These are phyloP conservation scores for Acanthochromis polyacanthus DNA, from an alignment of 2,113 vertebrate genomes.

Conservation along the genomic window DNA sequence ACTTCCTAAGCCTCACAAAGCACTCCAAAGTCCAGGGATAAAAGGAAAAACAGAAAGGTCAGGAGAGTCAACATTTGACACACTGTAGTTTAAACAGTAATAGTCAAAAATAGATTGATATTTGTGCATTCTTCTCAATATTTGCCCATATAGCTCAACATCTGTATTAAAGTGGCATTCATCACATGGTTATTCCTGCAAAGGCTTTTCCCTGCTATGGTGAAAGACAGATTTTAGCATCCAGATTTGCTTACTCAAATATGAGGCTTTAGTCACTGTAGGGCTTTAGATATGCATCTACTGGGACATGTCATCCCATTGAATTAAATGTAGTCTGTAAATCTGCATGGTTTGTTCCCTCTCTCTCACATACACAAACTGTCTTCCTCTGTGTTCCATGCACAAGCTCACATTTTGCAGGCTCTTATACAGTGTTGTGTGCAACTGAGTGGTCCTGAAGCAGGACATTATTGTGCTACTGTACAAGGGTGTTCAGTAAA, in stretches of 20 bases:
- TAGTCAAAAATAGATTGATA: background rate
- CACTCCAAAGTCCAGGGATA: background rate
- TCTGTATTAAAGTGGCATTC: background rate
- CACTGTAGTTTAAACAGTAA: background rate
- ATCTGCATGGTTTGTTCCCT: slow-evolving; percentile 24
- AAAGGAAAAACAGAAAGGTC: background rate
- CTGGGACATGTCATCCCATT: slow-evolving; percentile 22
- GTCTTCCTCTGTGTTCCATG: background rate
- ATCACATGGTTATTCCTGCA: background rate
- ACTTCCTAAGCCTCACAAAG: background rate
- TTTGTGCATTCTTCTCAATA: background rate
- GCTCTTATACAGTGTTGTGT: background rate
- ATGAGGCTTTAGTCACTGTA: slow-evolving; percentile 24
- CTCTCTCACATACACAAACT: background rate
- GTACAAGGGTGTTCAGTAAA: slow-evolving; percentile 21
- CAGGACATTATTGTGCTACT: background rate
- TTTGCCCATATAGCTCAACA: background rate
- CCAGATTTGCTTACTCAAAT: slow-evolving; percentile 23
- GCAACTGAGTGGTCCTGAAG: slow-evolving; percentile 10
- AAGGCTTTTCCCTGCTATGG: no score
- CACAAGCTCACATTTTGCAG: background rate
- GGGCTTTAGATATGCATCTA: slow-evolving; percentile 29
- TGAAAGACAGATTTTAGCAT: background rate
- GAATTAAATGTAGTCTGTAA: slow-evolving; percentile 40
- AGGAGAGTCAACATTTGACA: background rate